phyloP scores from a whole-genome alignment of 2,113 vertebrate genomes.

The Mus pahari region DNA sequence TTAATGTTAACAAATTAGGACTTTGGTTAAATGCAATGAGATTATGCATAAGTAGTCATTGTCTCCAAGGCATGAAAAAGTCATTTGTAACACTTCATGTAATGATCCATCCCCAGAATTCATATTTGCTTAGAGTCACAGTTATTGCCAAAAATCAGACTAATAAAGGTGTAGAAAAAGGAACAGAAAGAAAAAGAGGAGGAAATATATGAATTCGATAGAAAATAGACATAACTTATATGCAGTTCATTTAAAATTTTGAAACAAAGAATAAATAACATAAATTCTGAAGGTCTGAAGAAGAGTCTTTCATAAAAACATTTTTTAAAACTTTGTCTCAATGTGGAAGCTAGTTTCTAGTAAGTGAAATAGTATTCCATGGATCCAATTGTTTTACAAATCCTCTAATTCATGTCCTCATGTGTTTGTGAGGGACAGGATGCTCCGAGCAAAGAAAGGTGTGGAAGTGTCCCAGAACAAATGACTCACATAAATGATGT shows the following conservation, averaged over 20 bases:
- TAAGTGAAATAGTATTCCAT: neutral
- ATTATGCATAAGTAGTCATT: neutral
- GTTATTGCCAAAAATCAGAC: neutral
- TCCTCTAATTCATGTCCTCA: neutral
- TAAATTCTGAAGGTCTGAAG: neutral
- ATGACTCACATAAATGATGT: conserved; percentile 65
- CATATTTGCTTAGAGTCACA: neutral
- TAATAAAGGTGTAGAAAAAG: neutral
- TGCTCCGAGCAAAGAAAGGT: neutral
- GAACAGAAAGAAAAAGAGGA: neutral
- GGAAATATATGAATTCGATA: neutral
- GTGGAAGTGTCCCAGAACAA: conserved; percentile 53
- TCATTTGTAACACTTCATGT: neutral
- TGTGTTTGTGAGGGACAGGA: neutral
- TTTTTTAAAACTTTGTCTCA: neutral
- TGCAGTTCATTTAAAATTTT: neutral
- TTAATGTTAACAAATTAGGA: neutral
- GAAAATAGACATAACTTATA: neutral
- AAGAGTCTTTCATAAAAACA: conserved; percentile 10
- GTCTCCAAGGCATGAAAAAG: neutral
- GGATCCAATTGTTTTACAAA: neutral
- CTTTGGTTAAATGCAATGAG: neutral
- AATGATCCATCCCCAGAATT: neutral
- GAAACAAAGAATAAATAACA: neutral
- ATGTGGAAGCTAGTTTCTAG: neutral